Conservation (phyloP, 1,140 invertebrate species). For the Zophobas atratus region DNA sequence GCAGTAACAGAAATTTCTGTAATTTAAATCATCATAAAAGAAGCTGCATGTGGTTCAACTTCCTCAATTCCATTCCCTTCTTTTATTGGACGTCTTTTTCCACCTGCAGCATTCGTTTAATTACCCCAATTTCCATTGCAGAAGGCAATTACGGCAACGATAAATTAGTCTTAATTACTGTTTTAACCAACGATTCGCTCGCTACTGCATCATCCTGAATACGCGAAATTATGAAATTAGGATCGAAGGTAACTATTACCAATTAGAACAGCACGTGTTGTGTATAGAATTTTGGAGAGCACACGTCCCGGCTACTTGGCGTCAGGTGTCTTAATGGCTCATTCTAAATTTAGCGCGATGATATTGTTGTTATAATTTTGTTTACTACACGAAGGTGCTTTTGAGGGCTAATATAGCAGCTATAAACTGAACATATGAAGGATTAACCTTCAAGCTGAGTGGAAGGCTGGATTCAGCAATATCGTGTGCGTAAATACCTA, state of each 20-base stretch:
- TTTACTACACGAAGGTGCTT: background rate
- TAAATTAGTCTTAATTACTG: conserved; percentile 11
- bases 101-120: background rate
- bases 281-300: background rate
- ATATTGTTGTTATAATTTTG: conserved; percentile 11
- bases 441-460: conserved; percentile 1
- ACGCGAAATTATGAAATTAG: conserved; percentile 7
- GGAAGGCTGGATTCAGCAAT: background rate
- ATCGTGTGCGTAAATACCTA: background rate
- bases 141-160: background rate
- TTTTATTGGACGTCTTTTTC: background rate
- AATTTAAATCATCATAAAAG: too few species aligned
- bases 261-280: conserved; percentile 7
- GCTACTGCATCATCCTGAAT: background rate
- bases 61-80: background rate
- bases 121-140: background rate
- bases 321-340: conserved; percentile 10
- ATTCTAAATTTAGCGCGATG: conserved; percentile 4
- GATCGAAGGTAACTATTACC: conserved; percentile 2
- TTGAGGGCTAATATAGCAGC: background rate
- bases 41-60: too few species aligned
- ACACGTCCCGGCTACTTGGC: conserved; percentile 9
- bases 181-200: background rate
- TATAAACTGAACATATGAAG: background rate
- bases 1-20: too few species aligned